Evolutionary conservation across 2,888 invertebrate genomes (phyloP).

Genomic region (Resseliella maxima): DNA sequence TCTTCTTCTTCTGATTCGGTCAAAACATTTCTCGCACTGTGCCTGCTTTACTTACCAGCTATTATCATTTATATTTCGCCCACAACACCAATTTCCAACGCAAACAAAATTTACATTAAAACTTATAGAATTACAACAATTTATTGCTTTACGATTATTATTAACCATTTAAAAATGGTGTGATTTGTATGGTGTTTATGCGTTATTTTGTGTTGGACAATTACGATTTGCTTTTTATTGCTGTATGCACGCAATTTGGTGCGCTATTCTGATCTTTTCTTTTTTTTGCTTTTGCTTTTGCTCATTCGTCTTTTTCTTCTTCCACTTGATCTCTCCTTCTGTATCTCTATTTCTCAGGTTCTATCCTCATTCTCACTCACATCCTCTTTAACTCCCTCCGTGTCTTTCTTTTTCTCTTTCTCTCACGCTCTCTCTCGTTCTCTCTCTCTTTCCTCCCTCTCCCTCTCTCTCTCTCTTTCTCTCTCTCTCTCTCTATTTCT

Average conservation of each 20-base stretch:
- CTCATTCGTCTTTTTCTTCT: too few species aligned
- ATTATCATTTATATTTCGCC: slow-evolving; percentile 55
- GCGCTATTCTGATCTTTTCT: too few species aligned
- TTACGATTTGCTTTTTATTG: slow-evolving; percentile 25
- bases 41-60: background rate
- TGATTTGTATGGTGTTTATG: slow-evolving; percentile 52
- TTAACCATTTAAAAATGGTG: slow-evolving; percentile 49
- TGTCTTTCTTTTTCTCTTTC: too few species aligned
- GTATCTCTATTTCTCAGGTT: too few species aligned
- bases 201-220: slow-evolving; percentile 11
- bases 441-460: too few species aligned
- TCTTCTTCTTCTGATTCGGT: background rate
- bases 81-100: background rate
- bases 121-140: slow-evolving; percentile 30
- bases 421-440: too few species aligned
- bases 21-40: background rate
- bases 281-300: too few species aligned
- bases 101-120: background rate
- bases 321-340: too few species aligned
- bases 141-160: slow-evolving; percentile 42
- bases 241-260: background rate
- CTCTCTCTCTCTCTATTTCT: too few species aligned
- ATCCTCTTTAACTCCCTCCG: too few species aligned
- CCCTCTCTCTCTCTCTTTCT: too few species aligned
- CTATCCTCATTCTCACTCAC: too few species aligned